phyloP scores from a whole-genome alignment of 2,113 vertebrate species.

The Tyrannus savana region DNA sequence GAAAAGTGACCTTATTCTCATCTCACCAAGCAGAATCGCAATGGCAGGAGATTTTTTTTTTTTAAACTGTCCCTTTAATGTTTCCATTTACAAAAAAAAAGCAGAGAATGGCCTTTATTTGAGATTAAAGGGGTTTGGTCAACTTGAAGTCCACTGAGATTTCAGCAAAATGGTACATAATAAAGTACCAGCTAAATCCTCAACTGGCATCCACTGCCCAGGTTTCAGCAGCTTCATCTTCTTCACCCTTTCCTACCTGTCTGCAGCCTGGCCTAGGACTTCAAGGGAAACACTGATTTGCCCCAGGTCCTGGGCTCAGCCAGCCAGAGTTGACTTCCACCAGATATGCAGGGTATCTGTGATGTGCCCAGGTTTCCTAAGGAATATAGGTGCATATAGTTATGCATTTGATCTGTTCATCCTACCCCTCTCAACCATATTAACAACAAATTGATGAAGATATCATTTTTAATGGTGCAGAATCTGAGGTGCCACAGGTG shows the following conservation, averaged over 20 bases:
- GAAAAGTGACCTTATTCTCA: conserved; percentile 18
- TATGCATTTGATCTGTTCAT: background rate
- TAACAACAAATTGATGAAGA: background rate
- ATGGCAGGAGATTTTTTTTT: background rate
- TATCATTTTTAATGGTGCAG: background rate
- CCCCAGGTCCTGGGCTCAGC: background rate
- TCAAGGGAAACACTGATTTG: background rate
- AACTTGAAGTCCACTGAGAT: background rate
- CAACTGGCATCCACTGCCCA: background rate
- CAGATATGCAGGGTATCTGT: background rate
- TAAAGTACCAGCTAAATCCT: background rate
- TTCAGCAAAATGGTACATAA: background rate
- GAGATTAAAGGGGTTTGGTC: conserved; percentile 1
- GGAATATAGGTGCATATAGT: background rate
- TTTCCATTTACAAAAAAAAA: background rate
- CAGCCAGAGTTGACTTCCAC: background rate
- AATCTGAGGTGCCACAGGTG: background rate
- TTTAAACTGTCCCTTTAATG: background rate
- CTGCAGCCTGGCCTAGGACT: background rate
- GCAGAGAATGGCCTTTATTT: background rate
- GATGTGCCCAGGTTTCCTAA: background rate
- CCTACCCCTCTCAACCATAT: background rate
- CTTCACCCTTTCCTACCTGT: background rate
- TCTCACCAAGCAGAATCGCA: background rate
- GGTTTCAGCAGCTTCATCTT: background rate